These are phyloP conservation scores for Sebastes hopkinsi DNA, from an alignment of 2,797 vertebrate species.

Conservation along the genomic window DNA sequence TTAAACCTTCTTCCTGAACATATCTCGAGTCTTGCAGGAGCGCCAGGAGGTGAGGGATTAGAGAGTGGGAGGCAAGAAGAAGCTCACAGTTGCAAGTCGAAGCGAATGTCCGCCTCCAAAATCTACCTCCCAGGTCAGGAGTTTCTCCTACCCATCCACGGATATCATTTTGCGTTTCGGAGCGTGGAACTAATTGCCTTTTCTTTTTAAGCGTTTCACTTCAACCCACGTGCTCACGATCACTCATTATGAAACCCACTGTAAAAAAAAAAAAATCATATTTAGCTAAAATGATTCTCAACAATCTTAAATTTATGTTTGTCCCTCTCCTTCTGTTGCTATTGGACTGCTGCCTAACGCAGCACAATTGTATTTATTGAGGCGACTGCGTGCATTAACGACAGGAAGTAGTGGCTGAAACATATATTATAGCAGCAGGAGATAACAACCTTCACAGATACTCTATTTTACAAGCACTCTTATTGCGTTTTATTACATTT, in stretches of 20 bases:
- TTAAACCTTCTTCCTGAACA: background rate
- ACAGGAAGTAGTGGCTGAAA: background rate
- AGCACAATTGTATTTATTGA: background rate
- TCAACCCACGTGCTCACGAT: background rate
- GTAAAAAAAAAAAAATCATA: background rate
- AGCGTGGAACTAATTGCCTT: conserved; percentile 18
- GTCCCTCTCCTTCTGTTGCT: background rate
- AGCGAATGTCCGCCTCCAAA: conserved; percentile 37
- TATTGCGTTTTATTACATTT: background rate
- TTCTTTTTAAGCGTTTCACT: background rate
- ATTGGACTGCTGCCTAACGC: background rate
- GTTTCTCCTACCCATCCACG: background rate
- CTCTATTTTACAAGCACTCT: background rate
- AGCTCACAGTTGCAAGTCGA: conserved; percentile 1
- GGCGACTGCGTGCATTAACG: background rate
- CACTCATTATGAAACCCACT: background rate
- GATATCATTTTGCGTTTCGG: background rate
- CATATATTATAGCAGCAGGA: background rate
- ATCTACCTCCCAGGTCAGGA: conserved; percentile 34
- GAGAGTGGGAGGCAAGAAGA: conserved; percentile 52
- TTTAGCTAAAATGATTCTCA: background rate
- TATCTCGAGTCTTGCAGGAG: background rate
- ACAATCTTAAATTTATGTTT: background rate
- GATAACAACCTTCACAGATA: background rate
- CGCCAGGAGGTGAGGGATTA: conserved; percentile 24